Conservation (phyloP, 2,113 vertebrate genomes). For the Arothron firmamentum region DNA sequence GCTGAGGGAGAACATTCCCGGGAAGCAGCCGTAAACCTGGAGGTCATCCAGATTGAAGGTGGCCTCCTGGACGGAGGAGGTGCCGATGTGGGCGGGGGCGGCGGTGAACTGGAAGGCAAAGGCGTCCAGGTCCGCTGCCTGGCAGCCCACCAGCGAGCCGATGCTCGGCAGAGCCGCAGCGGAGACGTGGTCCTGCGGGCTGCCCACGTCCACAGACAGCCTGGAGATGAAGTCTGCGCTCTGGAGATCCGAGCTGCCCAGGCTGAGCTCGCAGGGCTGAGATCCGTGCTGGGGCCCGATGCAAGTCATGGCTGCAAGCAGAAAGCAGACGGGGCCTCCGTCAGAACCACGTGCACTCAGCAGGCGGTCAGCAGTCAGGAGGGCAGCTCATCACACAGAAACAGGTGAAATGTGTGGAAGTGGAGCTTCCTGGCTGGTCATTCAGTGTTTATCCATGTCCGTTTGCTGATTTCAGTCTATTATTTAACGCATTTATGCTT, state of each 20-base stretch:
- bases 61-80: slow-evolving; percentile 58
- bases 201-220: slow-evolving; percentile 79
- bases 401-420: too few species aligned
- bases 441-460: too few species aligned
- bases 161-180: slow-evolving; percentile 83
- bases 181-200: slow-evolving; percentile 70
- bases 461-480: too few species aligned
- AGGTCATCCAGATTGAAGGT: slow-evolving; percentile 86
- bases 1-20: slow-evolving; percentile 78
- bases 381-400: too few species aligned
- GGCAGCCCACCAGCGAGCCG: slow-evolving; percentile 84
- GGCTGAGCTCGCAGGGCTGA: slow-evolving; percentile 75
- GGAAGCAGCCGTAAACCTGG: slow-evolving; percentile 90
- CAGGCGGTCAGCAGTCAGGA: too few species aligned
- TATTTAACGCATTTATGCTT: too few species aligned
- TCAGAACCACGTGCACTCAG: too few species aligned
- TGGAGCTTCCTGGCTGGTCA: too few species aligned
- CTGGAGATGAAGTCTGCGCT: slow-evolving; percentile 79
- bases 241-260: slow-evolving; percentile 77
- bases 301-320: slow-evolving; percentile 96
- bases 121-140: slow-evolving; percentile 81
- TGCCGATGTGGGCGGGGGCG: slow-evolving; percentile 47
- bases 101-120: slow-evolving; percentile 86
- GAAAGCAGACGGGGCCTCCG: too few species aligned
- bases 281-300: slow-evolving; percentile 87